Evolutionary conservation across 2,888 invertebrate genomes (phyloP).

Genomic region (Callimorpha dominula): DNA sequence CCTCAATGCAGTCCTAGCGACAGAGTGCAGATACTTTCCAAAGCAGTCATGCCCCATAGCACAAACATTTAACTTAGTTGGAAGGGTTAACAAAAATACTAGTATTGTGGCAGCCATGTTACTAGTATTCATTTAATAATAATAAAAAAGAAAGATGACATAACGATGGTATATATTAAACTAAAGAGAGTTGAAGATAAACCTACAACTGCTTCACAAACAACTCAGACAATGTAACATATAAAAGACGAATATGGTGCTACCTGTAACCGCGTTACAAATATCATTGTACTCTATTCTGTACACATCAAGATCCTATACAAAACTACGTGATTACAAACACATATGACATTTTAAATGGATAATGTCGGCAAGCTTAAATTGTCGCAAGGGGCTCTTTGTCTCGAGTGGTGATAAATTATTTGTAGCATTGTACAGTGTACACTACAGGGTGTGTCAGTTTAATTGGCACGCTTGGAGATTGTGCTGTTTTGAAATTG

Average conservation of each 20-base stretch:
- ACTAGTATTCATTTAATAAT: too few species aligned
- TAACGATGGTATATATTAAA: too few species aligned
- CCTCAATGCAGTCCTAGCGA: too few species aligned
- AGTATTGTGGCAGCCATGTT: too few species aligned
- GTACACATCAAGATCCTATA: neutral
- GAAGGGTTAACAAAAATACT: too few species aligned
- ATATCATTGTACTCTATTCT: neutral
- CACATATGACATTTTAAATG: constrained; percentile 38
- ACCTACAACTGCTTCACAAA: neutral
- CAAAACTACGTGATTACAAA: constrained; percentile 14
- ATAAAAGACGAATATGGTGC: neutral
- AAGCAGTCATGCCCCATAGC: too few species aligned
- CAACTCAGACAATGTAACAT: neutral
- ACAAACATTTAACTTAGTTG: too few species aligned
- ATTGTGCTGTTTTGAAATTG: constrained; percentile 8
- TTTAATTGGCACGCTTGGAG: constrained; percentile 42
- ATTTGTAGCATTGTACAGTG: constrained; percentile 29
- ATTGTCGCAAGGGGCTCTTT: constrained; percentile 50
- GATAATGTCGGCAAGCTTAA: constrained; percentile 43
- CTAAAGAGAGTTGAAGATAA: neutral
- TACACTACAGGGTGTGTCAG: constrained; percentile 28
- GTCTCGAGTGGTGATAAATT: constrained; percentile 49
- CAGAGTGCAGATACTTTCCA: too few species aligned
- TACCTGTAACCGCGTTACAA: neutral
- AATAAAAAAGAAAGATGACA: too few species aligned